Evolutionary conservation across 2,888 invertebrate genomes (phyloP).

Genomic region (Cotesia congregata): DNA sequence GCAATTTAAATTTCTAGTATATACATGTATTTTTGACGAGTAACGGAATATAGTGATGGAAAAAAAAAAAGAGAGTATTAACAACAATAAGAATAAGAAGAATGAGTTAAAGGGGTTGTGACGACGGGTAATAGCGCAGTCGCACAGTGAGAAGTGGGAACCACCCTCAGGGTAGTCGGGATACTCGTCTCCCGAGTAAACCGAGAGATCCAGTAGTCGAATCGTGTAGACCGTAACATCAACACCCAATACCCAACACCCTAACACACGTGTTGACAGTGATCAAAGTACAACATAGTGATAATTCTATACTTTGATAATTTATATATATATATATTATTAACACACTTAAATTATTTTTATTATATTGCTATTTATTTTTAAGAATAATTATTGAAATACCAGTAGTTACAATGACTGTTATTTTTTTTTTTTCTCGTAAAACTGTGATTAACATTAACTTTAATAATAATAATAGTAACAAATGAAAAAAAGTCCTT

Average conservation of each 20-base stretch:
- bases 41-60: constrained; percentile 33
- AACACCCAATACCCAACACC: constrained; percentile 28
- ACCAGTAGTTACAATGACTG: background rate
- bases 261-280: constrained; percentile 25
- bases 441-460: background rate
- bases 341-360: too few species aligned
- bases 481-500: background rate
- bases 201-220: constrained; percentile 50
- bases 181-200: constrained; percentile 29
- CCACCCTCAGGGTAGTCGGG: constrained; percentile 39
- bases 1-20: too few species aligned
- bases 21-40: constrained; percentile 42
- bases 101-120: constrained; percentile 32
- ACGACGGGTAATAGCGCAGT: constrained; percentile 59
- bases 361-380: too few species aligned
- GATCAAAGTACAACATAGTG: background rate
- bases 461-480: background rate
- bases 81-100: constrained; percentile 4
- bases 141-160: constrained; percentile 53
- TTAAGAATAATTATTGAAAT: background rate
- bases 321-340: background rate
- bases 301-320: background rate
- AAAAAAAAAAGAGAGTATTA: constrained; percentile 23
- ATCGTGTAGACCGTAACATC: constrained; percentile 53
- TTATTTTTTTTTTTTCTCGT: background rate